Evolutionary conservation across 2,113 vertebrate species (phyloP).

Genomic region (Laticauda colubrina): DNA sequence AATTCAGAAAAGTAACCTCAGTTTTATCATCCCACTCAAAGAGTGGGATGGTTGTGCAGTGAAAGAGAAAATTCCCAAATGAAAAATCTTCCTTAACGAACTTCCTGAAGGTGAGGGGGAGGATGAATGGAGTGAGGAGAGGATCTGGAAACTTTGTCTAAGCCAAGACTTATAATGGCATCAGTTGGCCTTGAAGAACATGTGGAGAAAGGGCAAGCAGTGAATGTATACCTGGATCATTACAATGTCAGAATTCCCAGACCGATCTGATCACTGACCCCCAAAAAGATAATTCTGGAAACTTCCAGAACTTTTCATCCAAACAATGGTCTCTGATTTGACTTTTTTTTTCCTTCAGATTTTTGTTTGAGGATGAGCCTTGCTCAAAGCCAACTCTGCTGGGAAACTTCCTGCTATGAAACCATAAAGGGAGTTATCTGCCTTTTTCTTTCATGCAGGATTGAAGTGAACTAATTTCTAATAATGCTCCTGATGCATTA

Average conservation of each 20-base stretch:
- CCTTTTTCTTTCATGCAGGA: neutral
- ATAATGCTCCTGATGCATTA: neutral
- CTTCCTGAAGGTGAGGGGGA: neutral
- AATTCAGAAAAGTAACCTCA: neutral
- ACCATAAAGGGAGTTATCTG: neutral
- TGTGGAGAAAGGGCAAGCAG: neutral
- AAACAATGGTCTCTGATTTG: neutral
- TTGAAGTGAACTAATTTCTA: neutral
- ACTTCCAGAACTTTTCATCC: neutral
- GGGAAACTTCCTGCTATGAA: neutral
- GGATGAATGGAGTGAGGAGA: neutral
- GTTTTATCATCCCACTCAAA: neutral
- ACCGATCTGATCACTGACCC: neutral
- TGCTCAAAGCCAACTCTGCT: neutral
- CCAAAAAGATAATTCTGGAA: neutral
- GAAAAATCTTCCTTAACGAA: neutral
- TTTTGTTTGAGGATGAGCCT: neutral
- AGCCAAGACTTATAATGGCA: slow-evolving; percentile 11
- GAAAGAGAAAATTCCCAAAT: neutral
- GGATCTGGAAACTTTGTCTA: neutral
- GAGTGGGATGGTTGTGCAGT: neutral
- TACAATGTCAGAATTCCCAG: neutral
- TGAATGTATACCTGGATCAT: slow-evolving; percentile 10
- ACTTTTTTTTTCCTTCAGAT: neutral
- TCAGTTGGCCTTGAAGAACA: slow-evolving; percentile 6